Conservation (phyloP, 2,113 vertebrate genomes). For the Chionodraco myersi region DNA sequence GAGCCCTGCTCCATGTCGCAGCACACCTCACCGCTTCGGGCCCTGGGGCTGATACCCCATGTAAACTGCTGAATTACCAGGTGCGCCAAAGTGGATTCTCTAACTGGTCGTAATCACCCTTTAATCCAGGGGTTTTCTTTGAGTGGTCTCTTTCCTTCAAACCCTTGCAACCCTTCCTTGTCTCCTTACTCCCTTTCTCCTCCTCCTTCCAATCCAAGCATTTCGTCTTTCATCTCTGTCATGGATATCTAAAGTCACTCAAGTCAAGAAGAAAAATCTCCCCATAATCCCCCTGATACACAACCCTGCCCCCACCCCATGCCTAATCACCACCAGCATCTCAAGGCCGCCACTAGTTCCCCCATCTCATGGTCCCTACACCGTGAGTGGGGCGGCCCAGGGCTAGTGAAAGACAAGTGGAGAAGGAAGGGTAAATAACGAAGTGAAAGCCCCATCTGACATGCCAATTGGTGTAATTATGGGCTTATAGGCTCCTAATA, state of each 20-base stretch:
- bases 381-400: conserved; percentile 17
- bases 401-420: conserved; percentile 58
- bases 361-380: conserved; percentile 20
- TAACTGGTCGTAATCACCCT: conserved; percentile 28
- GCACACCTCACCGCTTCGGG: neutral
- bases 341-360: conserved; percentile 19
- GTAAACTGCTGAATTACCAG: conserved; percentile 12
- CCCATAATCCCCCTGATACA: conserved; percentile 62
- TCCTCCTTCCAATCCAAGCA: conserved; percentile 6
- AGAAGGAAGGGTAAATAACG: conserved; percentile 53
- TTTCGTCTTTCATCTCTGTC: conserved; percentile 31
- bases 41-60: conserved; percentile 28
- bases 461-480: conserved; percentile 79
- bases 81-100: conserved; percentile 42
- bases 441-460: conserved; percentile 69
- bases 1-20: conserved; percentile 2
- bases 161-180: neutral
- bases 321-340: conserved; percentile 41
- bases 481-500: conserved; percentile 77
- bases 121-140: conserved; percentile 36
- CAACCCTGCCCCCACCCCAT: conserved; percentile 7
- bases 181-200: conserved; percentile 10
- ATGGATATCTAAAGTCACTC: conserved; percentile 38
- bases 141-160: conserved; percentile 18
- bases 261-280: conserved; percentile 67